These are phyloP conservation scores for Phaonia tiefii DNA, from an alignment of 2,888 invertebrate species.

Conservation along the genomic window DNA sequence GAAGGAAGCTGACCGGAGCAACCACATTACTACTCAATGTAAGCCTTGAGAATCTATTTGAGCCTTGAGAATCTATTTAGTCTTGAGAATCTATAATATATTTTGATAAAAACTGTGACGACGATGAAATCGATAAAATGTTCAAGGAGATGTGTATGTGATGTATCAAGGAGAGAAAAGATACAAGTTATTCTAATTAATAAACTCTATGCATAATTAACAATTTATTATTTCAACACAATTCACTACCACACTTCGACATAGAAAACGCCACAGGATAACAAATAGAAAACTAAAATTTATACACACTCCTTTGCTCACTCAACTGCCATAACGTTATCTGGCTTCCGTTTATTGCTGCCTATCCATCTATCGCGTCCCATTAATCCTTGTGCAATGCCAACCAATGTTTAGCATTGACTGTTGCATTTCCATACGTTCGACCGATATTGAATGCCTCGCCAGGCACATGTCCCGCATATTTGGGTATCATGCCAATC, in stretches of 20 bases:
- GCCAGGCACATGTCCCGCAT: conserved; percentile 90
- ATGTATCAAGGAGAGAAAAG: no score
- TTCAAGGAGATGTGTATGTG: no score
- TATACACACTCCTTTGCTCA: conserved; percentile 7
- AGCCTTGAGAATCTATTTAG: no score
- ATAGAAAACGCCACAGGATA: background rate
- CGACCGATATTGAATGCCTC: conserved; percentile 87
- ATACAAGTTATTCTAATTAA: no score
- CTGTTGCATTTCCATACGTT: conserved; percentile 88
- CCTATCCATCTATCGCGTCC: conserved; percentile 17
- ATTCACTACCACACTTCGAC: background rate
- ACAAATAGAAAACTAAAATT: conserved; percentile 13
- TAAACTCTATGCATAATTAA: no score
- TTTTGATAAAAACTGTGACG: no score
- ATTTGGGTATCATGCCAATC: conserved; percentile 88
- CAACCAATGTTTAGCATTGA: conserved; percentile 88
- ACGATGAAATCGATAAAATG: no score
- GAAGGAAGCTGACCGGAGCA: no score
- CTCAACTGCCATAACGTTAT: conserved; percentile 2
- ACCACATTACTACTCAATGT: no score
- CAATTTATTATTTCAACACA: background rate
- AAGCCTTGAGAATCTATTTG: no score
- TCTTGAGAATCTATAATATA: no score
- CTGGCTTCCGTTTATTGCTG: background rate
- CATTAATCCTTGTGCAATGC: conserved; percentile 79